Evolutionary conservation across 2,888 invertebrate species (phyloP).

Genomic region (Augochlorella aurata): DNA sequence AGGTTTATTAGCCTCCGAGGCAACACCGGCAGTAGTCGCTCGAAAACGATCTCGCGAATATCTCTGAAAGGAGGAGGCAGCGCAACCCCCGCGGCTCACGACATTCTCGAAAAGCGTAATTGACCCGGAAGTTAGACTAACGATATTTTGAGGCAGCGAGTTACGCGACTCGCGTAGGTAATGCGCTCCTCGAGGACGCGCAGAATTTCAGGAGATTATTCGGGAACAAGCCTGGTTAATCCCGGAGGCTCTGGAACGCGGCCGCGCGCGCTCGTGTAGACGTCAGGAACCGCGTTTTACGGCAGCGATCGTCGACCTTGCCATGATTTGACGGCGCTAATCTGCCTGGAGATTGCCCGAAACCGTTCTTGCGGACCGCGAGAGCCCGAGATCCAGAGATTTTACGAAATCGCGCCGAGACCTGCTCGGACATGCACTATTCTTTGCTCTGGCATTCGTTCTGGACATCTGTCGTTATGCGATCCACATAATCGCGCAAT

Average conservation of each 20-base stretch:
- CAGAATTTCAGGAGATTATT: conserved; percentile 43
- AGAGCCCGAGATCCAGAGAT: neutral
- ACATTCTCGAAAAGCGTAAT: conserved; percentile 43
- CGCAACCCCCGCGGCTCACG: neutral
- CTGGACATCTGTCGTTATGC: neutral
- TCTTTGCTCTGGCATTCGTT: neutral
- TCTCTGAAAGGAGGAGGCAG: neutral
- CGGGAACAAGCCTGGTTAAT: conserved; percentile 37
- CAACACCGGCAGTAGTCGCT: neutral
- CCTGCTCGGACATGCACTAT: neutral
- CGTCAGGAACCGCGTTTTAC: neutral
- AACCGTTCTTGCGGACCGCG: neutral
- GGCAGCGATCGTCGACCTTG: neutral
- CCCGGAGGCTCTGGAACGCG: neutral
- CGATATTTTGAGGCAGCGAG: conserved; percentile 43
- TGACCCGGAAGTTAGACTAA: conserved; percentile 51
- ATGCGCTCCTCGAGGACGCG: conserved; percentile 25
- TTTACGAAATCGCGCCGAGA: neutral
- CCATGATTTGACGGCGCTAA: neutral
- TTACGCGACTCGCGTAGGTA: conserved; percentile 15
- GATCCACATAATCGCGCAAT: neutral
- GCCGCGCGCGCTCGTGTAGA: neutral
- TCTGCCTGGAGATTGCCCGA: neutral
- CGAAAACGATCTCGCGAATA: neutral
- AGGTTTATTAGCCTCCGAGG: neutral